Evolutionary conservation across 2,113 vertebrate species (phyloP), one percentile per base, ranked within the genome.

Genomic region (Lycocorax pyrrhopterus): DNA sequence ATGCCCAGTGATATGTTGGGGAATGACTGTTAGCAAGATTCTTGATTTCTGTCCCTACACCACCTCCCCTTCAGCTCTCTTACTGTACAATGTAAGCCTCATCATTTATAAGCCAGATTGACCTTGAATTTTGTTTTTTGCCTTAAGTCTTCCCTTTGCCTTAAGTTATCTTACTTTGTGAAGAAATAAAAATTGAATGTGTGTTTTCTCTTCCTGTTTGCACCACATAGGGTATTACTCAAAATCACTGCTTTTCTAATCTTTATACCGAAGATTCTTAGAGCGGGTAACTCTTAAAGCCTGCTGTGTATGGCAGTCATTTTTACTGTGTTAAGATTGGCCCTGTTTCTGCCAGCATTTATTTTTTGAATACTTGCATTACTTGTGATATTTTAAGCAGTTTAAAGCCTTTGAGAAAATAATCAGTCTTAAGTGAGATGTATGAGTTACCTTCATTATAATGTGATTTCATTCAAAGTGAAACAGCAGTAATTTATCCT

Each of bases 401-500:
- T 77, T 80, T 80, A 84, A 93, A 90, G 64, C 35, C 47, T 92
- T 86, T 90, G 56, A 84, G 79, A 92, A 95, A 90, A 55, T 80
- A 79, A 84, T 89, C 63, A 69, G 59, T 86, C 58, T 41, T 64
- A 72, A 73, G 43, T 62, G 60, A 90, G 76, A 59, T 51, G 39
- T 41, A 55, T 43, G 59, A 74, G 86, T 84, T 83, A 62, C 20
- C 76, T 92, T 67, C 89, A 78, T 90, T 22, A 37, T 59, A 66
- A 81, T 58, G 29, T 55, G 51, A 12, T 87, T 76, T 79, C 56
- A 62, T 73, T 76, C 51, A 33, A 85, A 96, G 49, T 83, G 68
- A 66, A 86, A 56, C 33, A 86, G 55, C 67, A 85, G 6, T 86
- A 60, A 77, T 27, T 91, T 86, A 72, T 51, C 35, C 33, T 87